Evolutionary conservation across 2,797 vertebrate species (phyloP), one percentile per base, ranked within the genome.

Genomic region (Syndactyla subalaris): DNA sequence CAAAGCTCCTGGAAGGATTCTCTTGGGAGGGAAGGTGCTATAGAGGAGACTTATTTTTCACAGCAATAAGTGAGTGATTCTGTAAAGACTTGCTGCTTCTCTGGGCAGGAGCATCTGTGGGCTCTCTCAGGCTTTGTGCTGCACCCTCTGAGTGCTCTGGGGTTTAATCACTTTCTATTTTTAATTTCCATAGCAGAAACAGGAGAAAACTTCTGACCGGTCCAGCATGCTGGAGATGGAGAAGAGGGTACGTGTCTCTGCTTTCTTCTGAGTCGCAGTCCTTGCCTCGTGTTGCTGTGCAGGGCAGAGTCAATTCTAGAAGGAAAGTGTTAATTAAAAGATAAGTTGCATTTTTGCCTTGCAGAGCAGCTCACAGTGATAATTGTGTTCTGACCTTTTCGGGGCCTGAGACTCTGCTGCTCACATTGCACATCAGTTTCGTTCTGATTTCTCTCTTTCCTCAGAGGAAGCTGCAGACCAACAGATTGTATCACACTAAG

Each of bases 131-230:
- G 67, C 84, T 61, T 91, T 77, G 67, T 87, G 83, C 80, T 51
- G 59, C n/a, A 39, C 46, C 26, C 52, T 67, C 39, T n/a, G 66
- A 70, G 43, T 49, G 38, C 49, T 71, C 58, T 71, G 2, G 2
- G 32, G 79, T 85, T 85, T 97, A 92, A 97, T 86, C 79, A 38
- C 70, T 93, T 83, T 91, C 85, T 93, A 71, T 91, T 95, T 97
- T 96, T 92, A 36, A 34, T 96, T 96, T 94, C 32, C 55, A 8
- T 32, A 95, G 94, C 97, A 99, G 98, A 99, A 98, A 94, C 99
- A 99, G 38, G 99, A 99, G 97, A 98, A 98, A 96, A 98, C 99
- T 94, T 98, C 99, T 92, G 99, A 99, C 97, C 98, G 98, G 88
- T 98, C 99, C 36, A 97, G 98, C 76, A 98, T 98, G 91, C 98